Conservation (phyloP, 30 jellyfish, hydroid and myxozoan genomes). For the Turritopsis rubra region DNA sequence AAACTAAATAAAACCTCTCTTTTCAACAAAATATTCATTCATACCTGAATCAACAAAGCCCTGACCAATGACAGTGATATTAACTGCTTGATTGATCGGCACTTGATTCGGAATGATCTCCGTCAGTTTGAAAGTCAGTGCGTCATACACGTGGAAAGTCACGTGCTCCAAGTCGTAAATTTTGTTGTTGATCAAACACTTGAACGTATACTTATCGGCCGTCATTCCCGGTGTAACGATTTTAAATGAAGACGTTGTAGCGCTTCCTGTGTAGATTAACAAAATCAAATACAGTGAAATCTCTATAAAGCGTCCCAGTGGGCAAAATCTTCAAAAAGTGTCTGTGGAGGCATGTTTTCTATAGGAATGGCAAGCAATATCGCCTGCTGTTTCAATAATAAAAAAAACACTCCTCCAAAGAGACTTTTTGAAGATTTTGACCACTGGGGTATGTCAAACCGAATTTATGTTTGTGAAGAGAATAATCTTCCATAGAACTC, state of each 20-base stretch:
- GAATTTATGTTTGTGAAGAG: too few species aligned
- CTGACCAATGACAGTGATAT: constrained; percentile 42
- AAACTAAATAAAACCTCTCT: too few species aligned
- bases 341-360: too few species aligned
- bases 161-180: constrained; percentile 3
- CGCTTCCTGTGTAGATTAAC: not conserved
- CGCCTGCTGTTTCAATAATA: too few species aligned
- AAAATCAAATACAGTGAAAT: too few species aligned
- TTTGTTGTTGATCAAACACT: constrained; percentile 40
- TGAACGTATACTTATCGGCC: constrained; percentile 38
- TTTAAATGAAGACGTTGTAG: constrained; percentile 19
- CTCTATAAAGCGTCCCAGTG: too few species aligned
- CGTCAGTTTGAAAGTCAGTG: constrained; percentile 9
- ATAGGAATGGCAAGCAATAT: too few species aligned
- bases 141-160: constrained; percentile 39
- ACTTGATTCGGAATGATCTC: constrained; percentile 30
- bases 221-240: constrained; percentile 42
- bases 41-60: constrained; percentile 53
- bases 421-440: too few species aligned
- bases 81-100: constrained; percentile 19
- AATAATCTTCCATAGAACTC: too few species aligned
- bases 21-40: not conserved
- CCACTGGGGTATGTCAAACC: too few species aligned
- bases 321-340: too few species aligned
- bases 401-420: too few species aligned